Evolutionary conservation across 2,888 invertebrate genomes (phyloP).

Genomic region (Platycnemis pennipes): DNA sequence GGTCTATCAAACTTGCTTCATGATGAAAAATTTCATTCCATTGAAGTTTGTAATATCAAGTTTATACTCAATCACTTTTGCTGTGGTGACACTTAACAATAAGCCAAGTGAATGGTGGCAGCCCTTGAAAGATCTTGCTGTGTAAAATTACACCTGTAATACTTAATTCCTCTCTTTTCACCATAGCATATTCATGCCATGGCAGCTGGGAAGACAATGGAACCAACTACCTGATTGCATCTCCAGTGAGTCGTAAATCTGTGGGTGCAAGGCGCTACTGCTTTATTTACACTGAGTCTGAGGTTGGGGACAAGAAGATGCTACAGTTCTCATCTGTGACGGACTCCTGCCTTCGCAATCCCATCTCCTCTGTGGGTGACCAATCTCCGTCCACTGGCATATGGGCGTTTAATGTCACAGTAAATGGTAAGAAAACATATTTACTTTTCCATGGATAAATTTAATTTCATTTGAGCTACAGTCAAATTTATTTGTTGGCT

Average conservation of each 20-base stretch:
- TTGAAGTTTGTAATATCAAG: too few species aligned
- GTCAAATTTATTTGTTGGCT: too few species aligned
- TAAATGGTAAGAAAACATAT: constrained; percentile 81
- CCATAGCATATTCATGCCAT: constrained; percentile 86
- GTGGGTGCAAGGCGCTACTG: constrained; percentile 82
- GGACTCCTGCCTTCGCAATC: constrained; percentile 82
- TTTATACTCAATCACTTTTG: too few species aligned
- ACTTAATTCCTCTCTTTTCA: constrained; percentile 72
- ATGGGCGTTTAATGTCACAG: constrained; percentile 85
- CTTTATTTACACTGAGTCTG: constrained; percentile 81
- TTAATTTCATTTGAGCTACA: too few species aligned
- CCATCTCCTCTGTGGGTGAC: constrained; percentile 79
- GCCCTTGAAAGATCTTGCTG: too few species aligned
- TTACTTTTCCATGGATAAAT: neutral
- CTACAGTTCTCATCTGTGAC: constrained; percentile 81
- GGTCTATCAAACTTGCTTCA: too few species aligned
- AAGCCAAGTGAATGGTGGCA: too few species aligned
- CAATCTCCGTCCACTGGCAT: constrained; percentile 78
- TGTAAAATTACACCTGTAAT: too few species aligned
- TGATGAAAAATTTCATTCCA: too few species aligned
- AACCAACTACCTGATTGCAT: constrained; percentile 86
- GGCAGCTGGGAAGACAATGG: constrained; percentile 86
- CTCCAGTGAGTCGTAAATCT: constrained; percentile 80
- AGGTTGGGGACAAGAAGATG: constrained; percentile 72
- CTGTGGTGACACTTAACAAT: too few species aligned